Base-by-base conservation (phyloP, 2,113 vertebrate species). In the Colaptes auratus region DNA sequence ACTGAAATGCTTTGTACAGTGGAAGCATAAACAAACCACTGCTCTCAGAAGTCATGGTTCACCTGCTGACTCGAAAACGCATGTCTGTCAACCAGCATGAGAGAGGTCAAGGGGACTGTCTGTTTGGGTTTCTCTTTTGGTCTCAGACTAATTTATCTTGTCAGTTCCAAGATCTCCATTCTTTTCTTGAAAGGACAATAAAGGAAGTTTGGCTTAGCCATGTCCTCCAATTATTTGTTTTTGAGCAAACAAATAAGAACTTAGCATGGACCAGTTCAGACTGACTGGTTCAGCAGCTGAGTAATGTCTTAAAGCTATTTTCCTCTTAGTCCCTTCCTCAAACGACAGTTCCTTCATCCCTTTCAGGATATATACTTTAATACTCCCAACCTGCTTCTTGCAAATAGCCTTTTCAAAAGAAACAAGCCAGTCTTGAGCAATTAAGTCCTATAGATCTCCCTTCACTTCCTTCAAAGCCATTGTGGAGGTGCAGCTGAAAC, bases 401-500 rank as follows among this genome's bases (percentile, higher is more conserved):
- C 72, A 94, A 95, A 74, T 88, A 90, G 74, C 55, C 90, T 95
- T 95, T 93, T 94, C 88, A 94, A 94, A 75, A 92, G 93, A 96
- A 97, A 93, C 70, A 96, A 95, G 78, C 86, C 95, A 96, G 95
- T 96, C 93, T 92, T 72, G 84, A 96, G 95, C 87, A 94, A 92
- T 96, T 96, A 95, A 96, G 94, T 92, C 90, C 92, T 96, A 91
- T 81, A 95, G 92, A 96, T 96, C 88, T 89, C 94, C 90, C 82
- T 91, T 92, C 91, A 84, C 95, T 91, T 96, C 94, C 90, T 96
- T 97, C 96, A 97, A 97, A 97, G 94, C 90, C 92, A 96, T 93
- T 94, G 95, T 91, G 61, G 94, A 96, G 93, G 91, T 97, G 93
- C 97, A 97, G 96, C 95, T 97, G 97, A 97, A 97, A 97, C 88